Base-by-base conservation (phyloP, 2,113 vertebrate species). In the Psammodynastes pulverulentus region DNA sequence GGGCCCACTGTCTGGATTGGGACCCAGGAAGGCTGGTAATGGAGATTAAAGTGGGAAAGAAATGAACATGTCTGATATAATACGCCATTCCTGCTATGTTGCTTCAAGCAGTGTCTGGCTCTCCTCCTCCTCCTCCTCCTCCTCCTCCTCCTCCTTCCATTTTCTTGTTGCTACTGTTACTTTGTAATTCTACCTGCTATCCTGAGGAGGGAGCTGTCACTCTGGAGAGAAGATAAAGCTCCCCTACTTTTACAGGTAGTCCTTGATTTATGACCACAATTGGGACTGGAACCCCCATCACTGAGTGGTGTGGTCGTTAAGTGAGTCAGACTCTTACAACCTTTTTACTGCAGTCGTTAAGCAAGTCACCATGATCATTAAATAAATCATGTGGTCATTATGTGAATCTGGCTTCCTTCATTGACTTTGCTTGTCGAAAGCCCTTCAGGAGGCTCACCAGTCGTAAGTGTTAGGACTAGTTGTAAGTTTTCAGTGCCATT, bases 21-120 rank as follows among this genome's bases (percentile, higher is more conserved):
- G n/a, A 94, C 95, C 39, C 95, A 95, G 90, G 94, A 95, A 58
- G 95, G 95, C n/a, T 94, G 95, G 95, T 95, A 95, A 90, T 54
- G 52, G 85, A 72, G 23, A 19, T 49, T 6, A 46, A 29, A 12
- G 43, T 43, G 48, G 85, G 53, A 62, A 49, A 54, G 84, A 90
- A 52, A 62, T 3, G 24, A 48, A 85, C 1, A 3, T 23, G 13
- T 72, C 15, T 87, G 46, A n/a, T 87, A 4, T 10, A 84, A 13
- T 19, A 56, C 1, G 10, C 51, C 3, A 0, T 56, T 92, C 62
- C 26, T 89, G 58, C 29, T 17, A 72, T 15, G 15, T n/a, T 29
- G 67, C 79, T 88, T 39, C 6, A 29, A 3, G 24, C 58, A 86
- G 29, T 2, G 1, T 56, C 86, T 88, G 58, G 26, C 29, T 49